Conservation (phyloP, 1,140 invertebrate genomes). For the Cotesia chilonis region DNA sequence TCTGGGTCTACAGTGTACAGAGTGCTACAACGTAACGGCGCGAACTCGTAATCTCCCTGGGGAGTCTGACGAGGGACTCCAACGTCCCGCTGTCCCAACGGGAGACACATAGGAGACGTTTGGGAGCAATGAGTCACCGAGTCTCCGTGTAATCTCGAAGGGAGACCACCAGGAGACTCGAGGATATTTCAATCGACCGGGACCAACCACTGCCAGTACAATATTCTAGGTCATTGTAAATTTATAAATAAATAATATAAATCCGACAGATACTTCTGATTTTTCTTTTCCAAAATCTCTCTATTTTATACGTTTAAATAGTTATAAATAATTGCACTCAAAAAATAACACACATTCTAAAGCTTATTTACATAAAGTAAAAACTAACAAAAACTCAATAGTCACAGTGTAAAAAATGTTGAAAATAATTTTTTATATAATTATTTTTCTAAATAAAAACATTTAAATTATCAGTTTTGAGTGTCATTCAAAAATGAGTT, state of each 20-base stretch:
- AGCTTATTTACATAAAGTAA: no score
- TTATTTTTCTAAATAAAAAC: no score
- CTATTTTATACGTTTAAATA: no score
- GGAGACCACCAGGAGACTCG: constrained; percentile 33
- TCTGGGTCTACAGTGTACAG: constrained; percentile 10
- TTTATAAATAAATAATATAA: neutral
- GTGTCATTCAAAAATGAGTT: no score
- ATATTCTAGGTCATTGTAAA: constrained; percentile 10
- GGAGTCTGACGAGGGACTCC: constrained; percentile 37
- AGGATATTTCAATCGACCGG: constrained; percentile 35
- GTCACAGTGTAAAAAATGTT: no score
- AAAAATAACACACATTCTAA: no score
- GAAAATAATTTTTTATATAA: no score
- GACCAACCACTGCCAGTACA: constrained; percentile 7
- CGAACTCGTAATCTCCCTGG: constrained; percentile 38
- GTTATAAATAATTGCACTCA: no score
- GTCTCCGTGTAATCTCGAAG: constrained; percentile 39
- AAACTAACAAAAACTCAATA: no score
- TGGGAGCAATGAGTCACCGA: constrained; percentile 39
- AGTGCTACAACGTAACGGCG: constrained; percentile 32
- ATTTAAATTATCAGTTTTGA: no score
- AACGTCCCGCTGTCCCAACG: constrained; percentile 36
- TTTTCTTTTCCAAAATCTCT: no score
- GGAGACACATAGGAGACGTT: constrained; percentile 39
- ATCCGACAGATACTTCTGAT: no score